A percentile compares a stretch with the other conserved stretches of the same genome.
These are phyloP conservation scores for Tamias sibiricus DNA, from an alignment of 2,113 vertebrate species.

Conservation along the genomic window DNA sequence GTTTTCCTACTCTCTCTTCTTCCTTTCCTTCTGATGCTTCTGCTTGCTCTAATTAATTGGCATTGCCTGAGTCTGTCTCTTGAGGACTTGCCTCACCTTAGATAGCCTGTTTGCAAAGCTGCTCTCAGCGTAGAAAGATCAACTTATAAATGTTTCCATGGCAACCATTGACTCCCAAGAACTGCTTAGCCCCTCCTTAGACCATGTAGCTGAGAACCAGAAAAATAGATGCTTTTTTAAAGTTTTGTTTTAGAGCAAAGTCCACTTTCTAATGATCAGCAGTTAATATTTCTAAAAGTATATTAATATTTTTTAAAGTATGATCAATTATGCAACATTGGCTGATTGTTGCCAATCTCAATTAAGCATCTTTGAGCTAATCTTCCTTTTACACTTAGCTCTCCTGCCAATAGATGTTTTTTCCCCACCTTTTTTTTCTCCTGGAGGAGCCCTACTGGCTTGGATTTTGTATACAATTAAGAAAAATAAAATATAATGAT, in stretches of 20 bases:
- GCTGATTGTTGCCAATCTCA: not conserved
- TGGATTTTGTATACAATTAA: not conserved
- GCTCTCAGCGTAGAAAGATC: constrained; percentile 49
- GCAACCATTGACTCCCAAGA: constrained; percentile 63
- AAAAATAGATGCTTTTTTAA: constrained; percentile 21
- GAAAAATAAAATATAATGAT: constrained; percentile 31
- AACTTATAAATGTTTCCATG: constrained; percentile 67
- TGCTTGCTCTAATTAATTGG: constrained; percentile 59
- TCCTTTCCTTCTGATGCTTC: not conserved
- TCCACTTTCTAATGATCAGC: not conserved
- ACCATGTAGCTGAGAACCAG: constrained; percentile 15
- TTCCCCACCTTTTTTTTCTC: not conserved
- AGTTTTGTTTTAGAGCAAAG: constrained; percentile 50
- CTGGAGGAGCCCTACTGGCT: not conserved
- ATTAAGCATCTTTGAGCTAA: not conserved
- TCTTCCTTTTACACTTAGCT: not conserved
- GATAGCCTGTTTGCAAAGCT: constrained; percentile 48
- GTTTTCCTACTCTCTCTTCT: not conserved
- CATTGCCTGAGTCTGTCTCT: not conserved
- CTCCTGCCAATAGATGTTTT: not conserved
- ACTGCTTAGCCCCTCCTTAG: not conserved
- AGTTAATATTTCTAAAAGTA: constrained; percentile 4
- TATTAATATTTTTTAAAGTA: not conserved
- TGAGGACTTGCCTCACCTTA: constrained; percentile 59
- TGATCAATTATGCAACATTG: not conserved